phyloP scores from a whole-genome alignment of 2,113 vertebrate species.

The Lophochroa leadbeateri region DNA sequence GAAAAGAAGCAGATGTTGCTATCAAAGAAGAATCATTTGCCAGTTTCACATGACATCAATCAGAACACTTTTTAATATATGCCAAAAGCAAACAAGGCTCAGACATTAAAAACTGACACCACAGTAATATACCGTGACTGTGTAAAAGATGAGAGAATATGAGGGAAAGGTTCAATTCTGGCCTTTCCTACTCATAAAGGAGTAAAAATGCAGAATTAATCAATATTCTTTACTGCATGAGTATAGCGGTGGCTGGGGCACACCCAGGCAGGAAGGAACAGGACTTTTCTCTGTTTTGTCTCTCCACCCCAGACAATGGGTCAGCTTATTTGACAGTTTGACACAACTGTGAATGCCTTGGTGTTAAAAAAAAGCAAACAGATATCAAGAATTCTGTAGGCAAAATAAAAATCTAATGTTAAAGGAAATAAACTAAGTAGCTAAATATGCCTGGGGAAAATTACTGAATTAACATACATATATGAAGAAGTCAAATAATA shows the following conservation, averaged over 20 bases:
- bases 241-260: rapidly evolving
- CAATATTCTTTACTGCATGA: rapidly evolving
- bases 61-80: neutral
- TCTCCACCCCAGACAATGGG: neutral
- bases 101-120: neutral
- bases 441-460: neutral
- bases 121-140: neutral
- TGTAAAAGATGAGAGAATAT: neutral
- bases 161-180: neutral
- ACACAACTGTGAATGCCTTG: neutral
- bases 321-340: neutral
- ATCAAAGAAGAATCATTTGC: neutral
- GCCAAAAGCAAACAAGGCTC: neutral
- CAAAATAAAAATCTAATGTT: neutral
- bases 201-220: neutral
- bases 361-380: neutral
- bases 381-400: neutral
- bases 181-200: neutral
- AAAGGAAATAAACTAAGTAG: conserved; percentile 18
- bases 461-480: neutral
- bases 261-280: neutral
- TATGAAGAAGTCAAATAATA: neutral
- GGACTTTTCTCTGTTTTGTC: neutral
- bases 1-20: neutral
- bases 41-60: neutral